These are phyloP conservation scores for Tinamus major DNA, from an alignment of 2,797 vertebrate species.

Conservation along the genomic window DNA sequence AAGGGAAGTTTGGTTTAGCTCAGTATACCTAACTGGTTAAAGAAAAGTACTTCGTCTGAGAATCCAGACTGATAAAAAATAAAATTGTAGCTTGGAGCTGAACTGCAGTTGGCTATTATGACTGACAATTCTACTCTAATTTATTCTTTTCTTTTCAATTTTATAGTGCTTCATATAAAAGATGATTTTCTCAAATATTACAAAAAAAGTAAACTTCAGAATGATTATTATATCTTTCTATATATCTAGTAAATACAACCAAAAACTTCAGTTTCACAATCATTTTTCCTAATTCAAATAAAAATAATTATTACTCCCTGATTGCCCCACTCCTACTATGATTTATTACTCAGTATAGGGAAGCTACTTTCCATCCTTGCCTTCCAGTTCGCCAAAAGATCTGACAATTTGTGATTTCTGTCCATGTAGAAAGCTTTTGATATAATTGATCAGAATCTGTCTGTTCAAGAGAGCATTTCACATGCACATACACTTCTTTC, in stretches of 20 bases:
- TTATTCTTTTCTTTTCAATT: neutral
- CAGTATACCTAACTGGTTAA: neutral
- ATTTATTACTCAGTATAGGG: neutral
- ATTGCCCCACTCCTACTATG: neutral
- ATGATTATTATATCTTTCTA: rapidly evolving
- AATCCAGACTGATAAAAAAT: neutral
- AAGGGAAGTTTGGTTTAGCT: neutral
- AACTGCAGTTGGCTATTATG: neutral
- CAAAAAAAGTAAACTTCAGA: neutral
- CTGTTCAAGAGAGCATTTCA: neutral
- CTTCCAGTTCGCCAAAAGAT: neutral
- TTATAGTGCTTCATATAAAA: neutral
- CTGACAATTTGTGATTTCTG: neutral
- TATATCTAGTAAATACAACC: neutral
- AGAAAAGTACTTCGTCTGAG: neutral
- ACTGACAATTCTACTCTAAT: neutral
- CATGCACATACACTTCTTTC: neutral
- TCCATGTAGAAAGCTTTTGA: neutral
- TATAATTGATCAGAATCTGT: neutral
- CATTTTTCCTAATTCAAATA: neutral
- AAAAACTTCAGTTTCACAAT: neutral
- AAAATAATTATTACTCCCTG: neutral
- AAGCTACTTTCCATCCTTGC: neutral
- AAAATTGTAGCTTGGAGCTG: neutral
- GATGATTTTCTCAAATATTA: neutral